Evolutionary conservation across 2,113 vertebrate genomes (phyloP), one percentile per base, ranked within the genome.

Genomic region (Paralichthys olivaceus): DNA sequence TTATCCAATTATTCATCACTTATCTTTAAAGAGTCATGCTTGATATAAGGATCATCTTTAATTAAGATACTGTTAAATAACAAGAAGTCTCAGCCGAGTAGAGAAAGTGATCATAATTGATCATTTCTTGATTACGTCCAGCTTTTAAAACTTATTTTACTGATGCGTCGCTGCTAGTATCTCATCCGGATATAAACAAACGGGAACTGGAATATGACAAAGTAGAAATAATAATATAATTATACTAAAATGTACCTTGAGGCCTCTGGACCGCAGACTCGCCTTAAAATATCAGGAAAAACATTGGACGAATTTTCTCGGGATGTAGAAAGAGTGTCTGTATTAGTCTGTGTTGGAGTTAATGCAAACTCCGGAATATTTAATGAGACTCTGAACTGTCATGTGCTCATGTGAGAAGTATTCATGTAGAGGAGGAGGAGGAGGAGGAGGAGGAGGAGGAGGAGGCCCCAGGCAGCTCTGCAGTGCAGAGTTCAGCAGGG

Each of bases 401-500:
- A 83, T 89, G 87, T 90, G 84, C 80, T 86, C 81, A 68, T 89
- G 84, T 80, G 66, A 87, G 74, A 80, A 74, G 83, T 84, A 80
- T 87, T 86, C 72, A 79, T 83, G 75, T 83, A 72, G 75, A 77
- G 40, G 40, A 56, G 81, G 83, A 43, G 77, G 60, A 70, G 75
- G 64, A 86, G 74, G 80, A 67, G 81, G 75, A 77, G 12, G 78
- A 55, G 13, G 59, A 71, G 69, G 59, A 53, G 73, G 40, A 66
- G 84, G 89, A 85, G 86, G 91, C 86, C 87, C 87, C 87, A 34
- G 89, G 90, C 90, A 90, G 85, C 82, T 77, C 86, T 84, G 89
- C 85, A 88, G 89, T 90, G 90, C 87, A 91, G 88, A 89, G 90
- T 91, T 95, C 94, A 95, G 94, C 91, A 80, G 93, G 84, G 82